Evolutionary conservation across 2,797 vertebrate species (phyloP), one percentile per base, ranked within the genome.

Genomic region (Notolepis coatsorum): DNA sequence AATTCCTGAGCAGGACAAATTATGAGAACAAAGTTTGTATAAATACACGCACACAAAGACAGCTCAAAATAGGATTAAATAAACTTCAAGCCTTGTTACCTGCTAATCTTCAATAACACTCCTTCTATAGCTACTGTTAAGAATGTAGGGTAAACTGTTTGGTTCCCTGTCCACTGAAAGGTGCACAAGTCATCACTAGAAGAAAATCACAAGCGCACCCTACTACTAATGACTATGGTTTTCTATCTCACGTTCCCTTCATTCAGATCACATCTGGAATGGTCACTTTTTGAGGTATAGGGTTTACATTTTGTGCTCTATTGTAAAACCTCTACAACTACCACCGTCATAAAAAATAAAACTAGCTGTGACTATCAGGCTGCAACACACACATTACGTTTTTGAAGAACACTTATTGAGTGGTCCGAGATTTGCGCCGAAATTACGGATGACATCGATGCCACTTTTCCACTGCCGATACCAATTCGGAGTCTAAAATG

Each of bases 1-100:
- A 68, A 72, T 84, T 90, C 88, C 89, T 91, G 88, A 89, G 89
- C 74, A 71, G 76, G 62, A 75, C 38, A 61, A n/a, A 68, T 50
- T 48, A 43, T 51, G 20, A 72, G 17, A 71, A 69, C 27, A 45
- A 13, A 25, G 5, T 54, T 63, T 38, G 66, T 49, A 61, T 57
- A 75, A 73, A 66, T 66, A 66, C 41, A 77, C 65, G 67, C 20
- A 51, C 24, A 24, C 37, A 9, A n/a, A 62, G 30, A 71, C 17
- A 41, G 48, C 18, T 59, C 37, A 38, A 65, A 45, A 61, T 20
- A 31, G 38, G 53, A 45, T 35, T 46, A 37, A 61, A 35, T 50
- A 50, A 28, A 21, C 41, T 31, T 43, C 24, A 21, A 59, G 30
- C 58, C 42, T 33, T 18, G 33, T 65, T 55, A 37, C 15, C 60